Evolutionary conservation across 2,888 invertebrate species (phyloP).

Genomic region (Mythimna impura): DNA sequence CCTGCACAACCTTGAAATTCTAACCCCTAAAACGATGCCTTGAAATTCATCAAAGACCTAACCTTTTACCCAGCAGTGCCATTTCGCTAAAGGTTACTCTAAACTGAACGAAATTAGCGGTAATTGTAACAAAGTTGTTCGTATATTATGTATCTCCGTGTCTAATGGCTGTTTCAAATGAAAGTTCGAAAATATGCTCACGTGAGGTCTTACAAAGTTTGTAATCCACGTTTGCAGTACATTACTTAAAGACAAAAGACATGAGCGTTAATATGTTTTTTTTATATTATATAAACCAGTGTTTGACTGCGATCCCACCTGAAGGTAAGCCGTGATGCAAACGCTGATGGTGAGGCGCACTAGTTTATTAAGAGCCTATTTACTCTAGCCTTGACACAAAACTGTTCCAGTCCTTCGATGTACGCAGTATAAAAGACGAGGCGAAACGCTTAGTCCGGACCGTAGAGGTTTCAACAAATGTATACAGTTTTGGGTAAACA

Average conservation of each 20-base stretch:
- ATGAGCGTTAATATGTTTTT: background rate
- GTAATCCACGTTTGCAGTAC: conserved; percentile 15
- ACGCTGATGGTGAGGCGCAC: too few relatives aligned
- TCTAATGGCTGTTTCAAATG: conserved; percentile 9
- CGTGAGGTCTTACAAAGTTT: conserved; percentile 11
- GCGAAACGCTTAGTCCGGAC: too few relatives aligned
- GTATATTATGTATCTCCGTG: conserved; percentile 29
- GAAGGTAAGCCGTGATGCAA: too few relatives aligned
- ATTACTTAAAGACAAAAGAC: background rate
- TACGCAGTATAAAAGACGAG: too few relatives aligned
- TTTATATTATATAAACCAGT: too few relatives aligned
- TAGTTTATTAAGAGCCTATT: too few relatives aligned
- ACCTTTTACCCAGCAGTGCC: conserved; percentile 19
- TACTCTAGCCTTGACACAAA: too few relatives aligned
- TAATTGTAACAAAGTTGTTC: conserved; percentile 17
- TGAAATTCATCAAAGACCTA: background rate
- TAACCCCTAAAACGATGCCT: background rate
- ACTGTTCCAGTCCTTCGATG: too few relatives aligned
- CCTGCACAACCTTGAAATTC: background rate
- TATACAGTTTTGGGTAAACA: too few relatives aligned
- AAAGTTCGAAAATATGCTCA: conserved; percentile 26
- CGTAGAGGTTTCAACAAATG: too few relatives aligned
- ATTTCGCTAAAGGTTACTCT: conserved; percentile 23
- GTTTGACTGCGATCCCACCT: too few relatives aligned
- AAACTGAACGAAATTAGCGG: conserved; percentile 19